These are phyloP conservation scores for Cheilosia vulpina DNA, from an alignment of 2,888 invertebrate species.

Conservation along the genomic window DNA sequence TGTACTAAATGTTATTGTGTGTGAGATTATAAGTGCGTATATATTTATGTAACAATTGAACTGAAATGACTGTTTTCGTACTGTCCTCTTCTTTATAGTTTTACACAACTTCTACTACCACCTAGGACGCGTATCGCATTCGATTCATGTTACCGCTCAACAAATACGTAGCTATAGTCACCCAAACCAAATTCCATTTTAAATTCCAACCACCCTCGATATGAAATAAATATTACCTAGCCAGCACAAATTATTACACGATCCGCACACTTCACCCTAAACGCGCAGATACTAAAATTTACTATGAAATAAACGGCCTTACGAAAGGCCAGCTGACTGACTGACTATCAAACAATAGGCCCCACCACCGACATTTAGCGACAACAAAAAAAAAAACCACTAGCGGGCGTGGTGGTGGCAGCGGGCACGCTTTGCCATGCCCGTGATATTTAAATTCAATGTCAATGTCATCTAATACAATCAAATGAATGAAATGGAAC, in stretches of 20 bases:
- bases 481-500: constrained; percentile 67
- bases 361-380: background rate
- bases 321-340: constrained; percentile 69
- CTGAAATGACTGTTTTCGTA: too few species aligned
- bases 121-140: too few species aligned
- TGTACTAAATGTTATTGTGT: too few species aligned
- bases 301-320: constrained; percentile 43
- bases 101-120: too few species aligned
- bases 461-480: constrained; percentile 75
- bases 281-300: constrained; percentile 60
- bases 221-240: background rate
- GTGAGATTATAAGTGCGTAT: rapidly evolving
- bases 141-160: too few species aligned
- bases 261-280: constrained; percentile 54
- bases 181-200: constrained; percentile 1
- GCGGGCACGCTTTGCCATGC: constrained; percentile 48
- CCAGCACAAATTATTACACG: constrained; percentile 45
- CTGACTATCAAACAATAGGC: constrained; percentile 40
- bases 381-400: background rate
- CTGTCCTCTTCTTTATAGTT: too few species aligned
- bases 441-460: constrained; percentile 75
- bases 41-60: too few species aligned
- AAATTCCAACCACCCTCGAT: background rate
- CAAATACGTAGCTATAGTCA: too few species aligned
- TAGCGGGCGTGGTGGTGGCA: background rate